Base-by-base conservation (phyloP, 1,140 invertebrate species). In the Heliconius eleuchia region DNA sequence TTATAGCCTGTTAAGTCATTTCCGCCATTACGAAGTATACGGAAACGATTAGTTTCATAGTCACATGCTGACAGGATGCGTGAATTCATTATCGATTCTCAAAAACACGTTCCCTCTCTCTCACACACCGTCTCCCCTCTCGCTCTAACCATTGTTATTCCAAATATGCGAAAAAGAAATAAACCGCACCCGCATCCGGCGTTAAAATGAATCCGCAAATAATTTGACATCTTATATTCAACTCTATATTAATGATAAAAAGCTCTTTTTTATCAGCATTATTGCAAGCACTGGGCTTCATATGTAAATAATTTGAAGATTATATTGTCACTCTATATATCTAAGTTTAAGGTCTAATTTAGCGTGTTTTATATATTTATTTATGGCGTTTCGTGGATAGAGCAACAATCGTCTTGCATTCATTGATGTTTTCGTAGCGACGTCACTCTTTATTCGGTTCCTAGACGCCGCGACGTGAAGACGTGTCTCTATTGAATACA, bases 21-120 rank as follows among this genome's bases (percentile, higher is more conserved):
- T 76, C 70, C 27, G 60, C 57, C 27, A 75, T 71, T 66, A 50
- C 55, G 8, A 23, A 57, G 55, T 66, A 84, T 84, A 80, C 89
- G 91, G 91, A 92, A 92, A 91, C 90, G 90, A 93, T 93, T 93
- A 92, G 91, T 93, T 92, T 91, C 88, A 89, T 85, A 89, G 84
- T 87, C 90, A 88, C 91, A 93, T 89, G 91, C 85, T 91, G 90
- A 92, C 90, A 91, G 91, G 91, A 93, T 92, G 89, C 86, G 85
- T 92, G 86, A 86, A 89, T 90, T 89, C 89, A 91, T 93, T 91
- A 91, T 91, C 87, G 89, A 91, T 91, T 92, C 88, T 87, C 89
- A 88, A 90, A 92, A 91, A 90, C 86, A 87, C 13, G 23, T 16
- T 5, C 11, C 60, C 3, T 30, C 60, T 66, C 60, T 27, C 60